Percentiles rank a stretch among this genome's conserved stretches.
phyloP scores from a whole-genome alignment of 2,113 vertebrate genomes.

The Chrysemys picta region DNA sequence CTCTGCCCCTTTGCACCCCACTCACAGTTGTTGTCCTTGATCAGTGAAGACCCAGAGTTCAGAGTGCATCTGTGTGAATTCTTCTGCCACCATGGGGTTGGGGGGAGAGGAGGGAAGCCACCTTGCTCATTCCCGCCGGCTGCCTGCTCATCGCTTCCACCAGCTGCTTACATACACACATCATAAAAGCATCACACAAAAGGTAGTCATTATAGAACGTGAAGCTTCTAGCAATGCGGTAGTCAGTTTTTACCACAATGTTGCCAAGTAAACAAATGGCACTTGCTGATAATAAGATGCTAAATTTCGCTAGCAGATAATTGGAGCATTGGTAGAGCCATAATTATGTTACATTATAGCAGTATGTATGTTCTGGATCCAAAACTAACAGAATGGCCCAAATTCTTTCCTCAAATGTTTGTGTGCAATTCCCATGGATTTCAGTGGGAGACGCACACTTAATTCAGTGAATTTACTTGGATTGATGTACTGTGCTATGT shows the following conservation, averaged over 20 bases:
- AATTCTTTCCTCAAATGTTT: constrained; percentile 62
- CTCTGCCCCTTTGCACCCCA: no score
- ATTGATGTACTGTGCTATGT: neutral
- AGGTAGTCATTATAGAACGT: constrained; percentile 62
- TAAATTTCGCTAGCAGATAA: neutral
- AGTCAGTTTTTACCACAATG: constrained; percentile 65
- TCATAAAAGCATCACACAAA: constrained; percentile 38
- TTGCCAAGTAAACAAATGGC: constrained; percentile 52
- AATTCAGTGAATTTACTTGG: neutral
- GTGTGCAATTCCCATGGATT: constrained; percentile 20
- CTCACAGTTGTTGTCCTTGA: no score
- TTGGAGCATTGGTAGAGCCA: constrained; percentile 38
- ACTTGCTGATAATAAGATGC: constrained; percentile 61
- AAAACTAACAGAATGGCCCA: neutral
- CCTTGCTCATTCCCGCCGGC: no score
- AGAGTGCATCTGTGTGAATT: no score
- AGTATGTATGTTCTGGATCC: constrained; percentile 66
- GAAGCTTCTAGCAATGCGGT: constrained; percentile 46
- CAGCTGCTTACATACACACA: neutral
- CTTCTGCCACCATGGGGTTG: no score
- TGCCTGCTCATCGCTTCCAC: no score
- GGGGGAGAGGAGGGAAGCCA: no score
- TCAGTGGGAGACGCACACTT: neutral
- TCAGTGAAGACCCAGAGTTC: no score
- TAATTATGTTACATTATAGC: constrained; percentile 49